Evolutionary conservation across 2,888 invertebrate species (phyloP), one percentile per base, ranked within the genome.

Genomic region (Orthosia gothica): DNA sequence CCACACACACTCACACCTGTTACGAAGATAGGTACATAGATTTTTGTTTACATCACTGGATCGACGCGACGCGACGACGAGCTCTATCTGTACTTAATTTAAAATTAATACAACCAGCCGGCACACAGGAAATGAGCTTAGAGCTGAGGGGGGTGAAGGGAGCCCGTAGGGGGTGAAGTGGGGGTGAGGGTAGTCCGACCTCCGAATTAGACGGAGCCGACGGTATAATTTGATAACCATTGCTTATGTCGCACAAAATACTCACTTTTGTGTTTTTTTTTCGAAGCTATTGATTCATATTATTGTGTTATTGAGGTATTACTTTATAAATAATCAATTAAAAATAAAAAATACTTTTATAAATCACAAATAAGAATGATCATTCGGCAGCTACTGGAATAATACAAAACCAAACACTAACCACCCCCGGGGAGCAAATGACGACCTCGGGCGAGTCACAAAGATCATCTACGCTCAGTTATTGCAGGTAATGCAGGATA

Each of bases 41-140:
- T 81, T 83, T 90, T 89, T 91, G 89, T 91, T 91, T 90, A 82
- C 77, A 82, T 74, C 68, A 55, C 61, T 45, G 82, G 76, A 74
- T 79, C 82, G 85, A 78, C 66, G 79, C 82, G 85, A 78, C 66
- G 79, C 73, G 74, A 71, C 78, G 78, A 63, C 71, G 72, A 79
- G 84, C 79, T 89, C 87, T 87, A 89, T 84, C 86, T 82, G 83
- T 82, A 82, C 84, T 89, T 97, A 97, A 97, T 97, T 97, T 97
- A 97, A 97, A 97, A 97, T 97, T 97, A 97, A 97, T 97, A 97
- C 97, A 97, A 96, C 96, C 97, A 97, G 97, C 97, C 97, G 97
- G 97, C 96, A 95, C 96, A 94, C 97, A 92, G 97, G 97, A 97
- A 97, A 97, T 97, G 97, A 97, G 97, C 97, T 97, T 97, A 97